Conservation (phyloP, 2,888 invertebrate species). For the Lithosia quadra region DNA sequence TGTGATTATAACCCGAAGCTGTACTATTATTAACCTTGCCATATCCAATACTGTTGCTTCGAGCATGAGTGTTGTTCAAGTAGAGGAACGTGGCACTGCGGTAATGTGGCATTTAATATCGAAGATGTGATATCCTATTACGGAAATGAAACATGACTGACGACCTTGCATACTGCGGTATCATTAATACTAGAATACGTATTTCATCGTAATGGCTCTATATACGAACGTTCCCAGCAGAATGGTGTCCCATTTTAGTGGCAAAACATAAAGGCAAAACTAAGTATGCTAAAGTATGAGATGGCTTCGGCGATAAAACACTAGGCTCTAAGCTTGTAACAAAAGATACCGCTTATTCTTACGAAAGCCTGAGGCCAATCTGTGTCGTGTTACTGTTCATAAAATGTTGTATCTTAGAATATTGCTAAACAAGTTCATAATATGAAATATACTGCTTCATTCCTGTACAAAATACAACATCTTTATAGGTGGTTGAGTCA, state of each 20-base stretch:
- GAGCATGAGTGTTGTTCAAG: constrained; percentile 22
- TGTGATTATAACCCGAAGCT: constrained; percentile 25
- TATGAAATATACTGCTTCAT: constrained; percentile 6
- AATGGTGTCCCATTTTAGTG: constrained; percentile 7
- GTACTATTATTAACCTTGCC: constrained; percentile 25
- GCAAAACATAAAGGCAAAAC: constrained; percentile 11
- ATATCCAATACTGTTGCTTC: constrained; percentile 33
- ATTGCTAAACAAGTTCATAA: background rate
- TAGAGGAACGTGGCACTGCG: constrained; percentile 23
- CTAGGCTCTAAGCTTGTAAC: constrained; percentile 5
- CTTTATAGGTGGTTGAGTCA: background rate
- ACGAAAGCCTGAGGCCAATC: background rate
- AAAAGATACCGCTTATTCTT: constrained; percentile 14
- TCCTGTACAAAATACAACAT: background rate
- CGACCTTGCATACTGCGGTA: constrained; percentile 71
- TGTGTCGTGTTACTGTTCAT: constrained; percentile 12
- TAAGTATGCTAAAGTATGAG: constrained; percentile 9
- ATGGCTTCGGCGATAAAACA: constrained; percentile 14
- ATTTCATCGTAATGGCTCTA: constrained; percentile 25
- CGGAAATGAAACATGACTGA: constrained; percentile 72
- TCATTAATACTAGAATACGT: constrained; percentile 51
- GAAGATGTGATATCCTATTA: constrained; percentile 63
- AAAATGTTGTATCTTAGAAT: constrained; percentile 14
- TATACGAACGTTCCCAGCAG: constrained; percentile 7
- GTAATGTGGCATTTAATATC: constrained; percentile 56